phyloP scores from a whole-genome alignment of 1,140 invertebrate species.

The Lepidurus couesii region DNA sequence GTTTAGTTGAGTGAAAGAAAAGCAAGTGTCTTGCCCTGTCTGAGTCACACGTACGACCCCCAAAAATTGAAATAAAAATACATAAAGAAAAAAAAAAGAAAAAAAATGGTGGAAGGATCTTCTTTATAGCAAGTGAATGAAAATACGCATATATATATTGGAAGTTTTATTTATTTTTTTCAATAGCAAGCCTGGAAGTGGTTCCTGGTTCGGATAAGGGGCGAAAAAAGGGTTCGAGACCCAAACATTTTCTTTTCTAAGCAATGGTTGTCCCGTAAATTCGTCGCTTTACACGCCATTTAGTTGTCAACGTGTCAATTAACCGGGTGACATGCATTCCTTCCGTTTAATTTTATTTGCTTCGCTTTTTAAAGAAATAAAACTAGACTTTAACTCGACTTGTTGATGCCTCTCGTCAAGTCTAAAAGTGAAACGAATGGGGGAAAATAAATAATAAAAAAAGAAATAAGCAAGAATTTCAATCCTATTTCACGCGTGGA shows the following conservation, averaged over 20 bases:
- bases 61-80: not conserved
- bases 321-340: not conserved
- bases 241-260: not conserved
- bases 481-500: constrained; percentile 9
- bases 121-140: no score
- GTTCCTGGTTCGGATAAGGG: not conserved
- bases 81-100: not conserved
- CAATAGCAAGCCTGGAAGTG: not conserved
- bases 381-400: no score
- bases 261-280: constrained; percentile 4
- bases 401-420: no score
- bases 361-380: no score
- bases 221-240: not conserved
- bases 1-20: not conserved
- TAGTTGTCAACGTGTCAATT: constrained; percentile 1
- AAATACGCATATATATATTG: not conserved
- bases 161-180: not conserved
- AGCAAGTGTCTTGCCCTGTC: not conserved
- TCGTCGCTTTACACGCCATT: not conserved
- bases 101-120: not conserved
- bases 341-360: not conserved
- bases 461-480: not conserved
- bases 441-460: not conserved
- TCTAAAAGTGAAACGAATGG: not conserved
- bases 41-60: not conserved